These are phyloP conservation scores for Cyphomyrus plagiostoma DNA, from an alignment of 2,113 vertebrate genomes.

Conservation along the genomic window DNA sequence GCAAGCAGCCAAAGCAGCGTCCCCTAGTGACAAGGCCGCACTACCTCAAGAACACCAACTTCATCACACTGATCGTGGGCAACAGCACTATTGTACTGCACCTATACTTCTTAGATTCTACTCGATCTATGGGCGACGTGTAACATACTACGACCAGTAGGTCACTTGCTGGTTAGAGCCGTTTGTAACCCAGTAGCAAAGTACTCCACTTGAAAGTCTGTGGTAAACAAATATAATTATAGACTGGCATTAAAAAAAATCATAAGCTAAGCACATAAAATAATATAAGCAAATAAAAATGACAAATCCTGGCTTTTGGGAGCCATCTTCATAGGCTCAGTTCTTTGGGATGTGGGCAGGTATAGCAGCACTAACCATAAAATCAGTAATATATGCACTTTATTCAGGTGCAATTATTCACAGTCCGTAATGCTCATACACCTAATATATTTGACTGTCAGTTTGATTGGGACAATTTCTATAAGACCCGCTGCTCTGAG, in stretches of 20 bases:
- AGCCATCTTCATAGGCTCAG: background rate
- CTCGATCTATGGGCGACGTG: background rate
- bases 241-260: background rate
- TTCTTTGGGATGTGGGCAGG: background rate
- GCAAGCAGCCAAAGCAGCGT: background rate
- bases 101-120: background rate
- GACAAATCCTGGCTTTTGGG: background rate
- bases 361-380: slow-evolving; percentile 35
- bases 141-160: background rate
- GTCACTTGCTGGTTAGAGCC: background rate
- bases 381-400: slow-evolving; percentile 28
- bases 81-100: background rate
- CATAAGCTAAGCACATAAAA: background rate
- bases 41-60: background rate
- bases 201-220: background rate
- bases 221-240: background rate
- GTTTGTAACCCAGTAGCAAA: background rate
- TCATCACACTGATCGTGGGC: background rate
- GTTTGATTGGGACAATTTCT: slow-evolving; percentile 38
- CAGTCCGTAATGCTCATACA: slow-evolving; percentile 19
- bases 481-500: slow-evolving; percentile 21
- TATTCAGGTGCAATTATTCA: slow-evolving; percentile 37
- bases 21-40: background rate
- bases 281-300: background rate
- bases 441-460: slow-evolving; percentile 42